A percentile compares a stretch with the other conserved stretches of the same genome.
Evolutionary conservation across 92 coral and sea anemone genomes (phyloP).

Genomic region (Umimayanthus kanabou): DNA sequence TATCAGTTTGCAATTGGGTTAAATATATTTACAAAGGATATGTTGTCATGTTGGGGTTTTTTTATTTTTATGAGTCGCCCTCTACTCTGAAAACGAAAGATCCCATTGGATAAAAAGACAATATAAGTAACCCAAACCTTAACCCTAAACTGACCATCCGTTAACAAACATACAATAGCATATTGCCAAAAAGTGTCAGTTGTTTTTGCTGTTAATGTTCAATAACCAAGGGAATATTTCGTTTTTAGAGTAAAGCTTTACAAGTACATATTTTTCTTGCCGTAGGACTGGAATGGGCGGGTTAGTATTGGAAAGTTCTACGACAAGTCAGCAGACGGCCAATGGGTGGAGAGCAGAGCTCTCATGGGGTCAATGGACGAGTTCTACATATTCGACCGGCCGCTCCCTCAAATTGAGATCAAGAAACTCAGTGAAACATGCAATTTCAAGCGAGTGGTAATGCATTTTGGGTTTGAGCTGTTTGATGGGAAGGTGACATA

Average conservation of each 20-base stretch:
- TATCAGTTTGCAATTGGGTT: not conserved
- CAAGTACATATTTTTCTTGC: not conserved
- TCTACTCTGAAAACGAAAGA: no score
- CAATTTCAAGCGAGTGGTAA: conserved; percentile 79
- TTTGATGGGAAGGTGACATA: conserved; percentile 73
- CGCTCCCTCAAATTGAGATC: conserved; percentile 78
- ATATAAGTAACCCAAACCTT: no score
- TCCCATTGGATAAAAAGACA: no score
- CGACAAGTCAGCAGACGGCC: conserved; percentile 63
- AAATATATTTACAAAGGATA: not conserved
- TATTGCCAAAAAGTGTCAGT: no score
- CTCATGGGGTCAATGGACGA: conserved; percentile 88
- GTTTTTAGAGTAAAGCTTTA: no score
- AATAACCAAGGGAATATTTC: no score
- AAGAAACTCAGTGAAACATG: conserved; percentile 83
- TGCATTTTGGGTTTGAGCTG: conserved; percentile 88
- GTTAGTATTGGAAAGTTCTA: conserved; percentile 89
- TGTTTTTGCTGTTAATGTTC: not conserved
- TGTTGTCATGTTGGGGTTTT: no score
- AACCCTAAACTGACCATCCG: no score
- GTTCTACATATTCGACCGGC: conserved; percentile 84
- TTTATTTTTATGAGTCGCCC: no score
- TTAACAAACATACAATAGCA: no score
- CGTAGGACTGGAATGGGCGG: conserved; percentile 94
- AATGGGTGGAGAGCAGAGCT: conserved; percentile 74